Conservation (phyloP, 2,797 vertebrate species). For the Diceros bicornis region DNA sequence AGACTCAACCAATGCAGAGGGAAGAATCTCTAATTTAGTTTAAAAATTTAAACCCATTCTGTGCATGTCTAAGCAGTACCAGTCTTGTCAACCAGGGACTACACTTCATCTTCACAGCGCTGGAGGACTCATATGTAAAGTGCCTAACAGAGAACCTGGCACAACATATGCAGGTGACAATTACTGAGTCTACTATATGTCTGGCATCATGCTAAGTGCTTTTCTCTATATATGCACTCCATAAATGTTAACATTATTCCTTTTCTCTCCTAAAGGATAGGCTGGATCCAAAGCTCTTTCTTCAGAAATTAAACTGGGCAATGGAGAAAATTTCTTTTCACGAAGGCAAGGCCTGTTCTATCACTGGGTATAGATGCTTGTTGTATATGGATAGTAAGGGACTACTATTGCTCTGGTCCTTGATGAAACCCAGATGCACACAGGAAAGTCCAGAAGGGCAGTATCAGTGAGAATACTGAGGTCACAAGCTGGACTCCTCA, state of each 20-base stretch:
- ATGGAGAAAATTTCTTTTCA: not conserved
- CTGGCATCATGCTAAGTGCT: constrained; percentile 28
- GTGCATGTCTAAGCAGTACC: not conserved
- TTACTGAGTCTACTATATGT: not conserved
- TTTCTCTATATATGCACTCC: not conserved
- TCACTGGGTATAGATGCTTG: not conserved
- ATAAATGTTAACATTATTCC: constrained; percentile 14
- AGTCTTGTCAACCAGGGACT: not conserved
- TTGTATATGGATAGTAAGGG: not conserved
- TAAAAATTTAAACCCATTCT: not conserved
- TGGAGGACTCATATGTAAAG: constrained; percentile 37
- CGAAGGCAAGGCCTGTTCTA: not conserved
- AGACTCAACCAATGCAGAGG: not conserved
- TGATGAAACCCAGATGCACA: not conserved
- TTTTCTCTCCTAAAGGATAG: not conserved
- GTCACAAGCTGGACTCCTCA: no score
- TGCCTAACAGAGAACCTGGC: constrained; percentile 31
- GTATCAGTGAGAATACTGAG: not conserved
- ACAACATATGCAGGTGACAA: constrained; percentile 30
- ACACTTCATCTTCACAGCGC: constrained; percentile 2
- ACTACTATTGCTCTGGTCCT: not conserved
- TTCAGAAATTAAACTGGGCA: constrained; percentile 57
- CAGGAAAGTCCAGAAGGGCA: not conserved
- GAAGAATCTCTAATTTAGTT: not conserved
- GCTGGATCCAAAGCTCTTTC: not conserved